phyloP scores from a whole-genome alignment of 2,797 vertebrate species.

The Oceanodroma leucorhoa region DNA sequence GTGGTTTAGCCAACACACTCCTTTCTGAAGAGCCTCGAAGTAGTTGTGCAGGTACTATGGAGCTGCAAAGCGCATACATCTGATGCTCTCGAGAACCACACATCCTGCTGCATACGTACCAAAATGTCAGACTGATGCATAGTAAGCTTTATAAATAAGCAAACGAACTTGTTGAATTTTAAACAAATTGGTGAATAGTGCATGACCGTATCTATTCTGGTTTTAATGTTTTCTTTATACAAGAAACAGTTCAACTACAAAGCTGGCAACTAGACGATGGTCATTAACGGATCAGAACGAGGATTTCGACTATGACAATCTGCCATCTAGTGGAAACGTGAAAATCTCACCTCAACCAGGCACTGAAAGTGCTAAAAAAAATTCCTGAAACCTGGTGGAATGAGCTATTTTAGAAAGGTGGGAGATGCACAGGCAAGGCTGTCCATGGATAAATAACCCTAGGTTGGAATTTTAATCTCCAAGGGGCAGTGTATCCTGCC shows the following conservation, averaged over 20 bases:
- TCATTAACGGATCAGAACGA: fast-evolving
- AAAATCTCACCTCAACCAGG: neutral
- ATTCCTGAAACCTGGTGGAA: neutral
- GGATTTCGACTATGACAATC: neutral
- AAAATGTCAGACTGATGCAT: neutral
- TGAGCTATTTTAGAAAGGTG: neutral
- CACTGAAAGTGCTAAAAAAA: neutral
- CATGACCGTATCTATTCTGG: neutral
- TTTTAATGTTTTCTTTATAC: neutral
- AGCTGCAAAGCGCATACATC: neutral
- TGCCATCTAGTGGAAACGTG: slow-evolving; percentile 47
- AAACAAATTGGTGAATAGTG: neutral
- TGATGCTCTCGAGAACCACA: neutral
- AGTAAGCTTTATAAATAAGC: neutral
- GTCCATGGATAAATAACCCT: neutral
- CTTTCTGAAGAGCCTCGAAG: neutral
- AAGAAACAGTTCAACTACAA: neutral
- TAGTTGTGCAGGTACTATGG: neutral
- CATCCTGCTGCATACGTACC: neutral
- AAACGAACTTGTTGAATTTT: neutral
- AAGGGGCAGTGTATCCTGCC: neutral
- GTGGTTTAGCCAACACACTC: neutral
- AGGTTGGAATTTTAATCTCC: neutral
- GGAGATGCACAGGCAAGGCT: neutral
- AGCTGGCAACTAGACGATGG: neutral